Conservation (phyloP, 2,113 vertebrate species). For the Beaufortia kweichowensis region DNA sequence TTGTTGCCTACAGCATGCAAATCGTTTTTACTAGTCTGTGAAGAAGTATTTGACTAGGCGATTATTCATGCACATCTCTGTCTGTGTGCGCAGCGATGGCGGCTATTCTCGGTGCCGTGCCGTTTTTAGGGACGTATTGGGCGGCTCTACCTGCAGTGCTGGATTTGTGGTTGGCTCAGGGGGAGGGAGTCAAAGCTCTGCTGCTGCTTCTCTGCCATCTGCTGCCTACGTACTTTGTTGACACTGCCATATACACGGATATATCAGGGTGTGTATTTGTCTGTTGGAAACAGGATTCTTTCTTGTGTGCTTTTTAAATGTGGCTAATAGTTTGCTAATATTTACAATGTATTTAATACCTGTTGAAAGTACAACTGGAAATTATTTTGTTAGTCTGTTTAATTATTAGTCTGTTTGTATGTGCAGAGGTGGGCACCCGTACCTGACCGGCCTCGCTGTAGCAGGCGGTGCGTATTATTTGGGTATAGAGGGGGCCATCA, state of each 20-base stretch:
- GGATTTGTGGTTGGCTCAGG: constrained; percentile 95
- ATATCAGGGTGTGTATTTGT: constrained; percentile 87
- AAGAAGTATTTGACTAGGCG: background rate
- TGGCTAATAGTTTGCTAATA: too few species aligned
- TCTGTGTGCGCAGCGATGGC: constrained; percentile 76
- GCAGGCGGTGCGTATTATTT: constrained; percentile 96
- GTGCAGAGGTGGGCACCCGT: constrained; percentile 91
- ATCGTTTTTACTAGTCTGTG: background rate
- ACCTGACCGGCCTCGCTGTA: constrained; percentile 93
- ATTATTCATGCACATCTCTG: background rate
- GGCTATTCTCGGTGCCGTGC: constrained; percentile 93
- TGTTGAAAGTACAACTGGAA: too few species aligned
- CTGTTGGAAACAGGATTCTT: background rate
- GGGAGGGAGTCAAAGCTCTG: constrained; percentile 87
- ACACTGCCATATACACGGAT: constrained; percentile 98
- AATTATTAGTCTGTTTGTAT: too few species aligned
- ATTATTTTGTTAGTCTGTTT: too few species aligned
- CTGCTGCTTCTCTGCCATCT: constrained; percentile 91
- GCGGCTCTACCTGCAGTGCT: constrained; percentile 90
- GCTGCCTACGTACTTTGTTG: constrained; percentile 97
- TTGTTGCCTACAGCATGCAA: too few species aligned
- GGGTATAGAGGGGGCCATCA: constrained; percentile 95
- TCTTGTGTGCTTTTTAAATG: constrained; percentile 7
- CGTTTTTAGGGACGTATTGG: constrained; percentile 97
- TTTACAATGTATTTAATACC: too few species aligned